These are phyloP conservation scores for Ceratotherium simum DNA, from an alignment of 2,113 vertebrate species.

Conservation along the genomic window DNA sequence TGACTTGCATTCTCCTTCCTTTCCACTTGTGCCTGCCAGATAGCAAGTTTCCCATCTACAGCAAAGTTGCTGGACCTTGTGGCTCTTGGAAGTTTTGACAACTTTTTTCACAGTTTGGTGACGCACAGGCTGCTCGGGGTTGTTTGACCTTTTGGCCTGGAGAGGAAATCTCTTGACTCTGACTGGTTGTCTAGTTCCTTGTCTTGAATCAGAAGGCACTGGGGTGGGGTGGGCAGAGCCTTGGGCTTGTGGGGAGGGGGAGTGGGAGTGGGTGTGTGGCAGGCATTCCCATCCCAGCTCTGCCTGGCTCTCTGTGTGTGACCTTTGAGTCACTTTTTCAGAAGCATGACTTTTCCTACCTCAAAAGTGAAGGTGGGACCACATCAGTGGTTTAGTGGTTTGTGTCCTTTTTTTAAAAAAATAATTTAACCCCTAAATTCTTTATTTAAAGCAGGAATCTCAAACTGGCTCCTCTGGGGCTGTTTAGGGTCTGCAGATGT, in stretches of 20 bases:
- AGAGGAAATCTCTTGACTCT: constrained; percentile 68
- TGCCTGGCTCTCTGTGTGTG: neutral
- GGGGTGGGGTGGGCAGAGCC: neutral
- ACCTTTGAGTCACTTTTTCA: constrained; percentile 54
- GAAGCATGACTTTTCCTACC: constrained; percentile 1
- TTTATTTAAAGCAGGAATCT: constrained; percentile 13
- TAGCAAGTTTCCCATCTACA: neutral
- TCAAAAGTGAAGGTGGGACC: neutral
- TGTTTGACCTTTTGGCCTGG: constrained; percentile 39
- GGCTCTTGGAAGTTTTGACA: constrained; percentile 39
- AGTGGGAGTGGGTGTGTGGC: fast-evolving
- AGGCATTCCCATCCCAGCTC: neutral
- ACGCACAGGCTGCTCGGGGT: neutral
- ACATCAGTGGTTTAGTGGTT: neutral
- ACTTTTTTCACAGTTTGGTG: constrained; percentile 36
- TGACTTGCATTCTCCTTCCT: neutral
- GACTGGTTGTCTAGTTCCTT: constrained; percentile 37
- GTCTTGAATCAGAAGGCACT: neutral
- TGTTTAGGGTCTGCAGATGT: neutral
- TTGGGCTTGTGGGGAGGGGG: neutral
- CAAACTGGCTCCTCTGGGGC: neutral
- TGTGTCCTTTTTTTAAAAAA: neutral
- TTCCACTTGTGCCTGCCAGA: neutral
- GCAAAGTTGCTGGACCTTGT: neutral
- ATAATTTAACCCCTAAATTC: neutral